These are phyloP conservation scores for Acipenser oxyrinchus DNA, from an alignment of 2,797 vertebrate genomes.

Conservation along the genomic window DNA sequence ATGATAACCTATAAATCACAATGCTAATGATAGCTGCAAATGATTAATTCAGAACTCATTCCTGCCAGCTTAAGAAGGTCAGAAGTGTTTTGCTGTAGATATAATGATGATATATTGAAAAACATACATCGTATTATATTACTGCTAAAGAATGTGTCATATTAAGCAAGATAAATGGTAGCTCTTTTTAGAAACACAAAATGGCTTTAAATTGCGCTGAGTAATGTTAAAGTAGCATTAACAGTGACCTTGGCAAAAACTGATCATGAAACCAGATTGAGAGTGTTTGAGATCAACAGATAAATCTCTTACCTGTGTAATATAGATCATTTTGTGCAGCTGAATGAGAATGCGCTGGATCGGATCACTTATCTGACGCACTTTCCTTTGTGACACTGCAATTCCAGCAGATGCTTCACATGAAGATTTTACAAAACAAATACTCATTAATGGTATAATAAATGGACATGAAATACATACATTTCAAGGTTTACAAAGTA, in stretches of 20 bases:
- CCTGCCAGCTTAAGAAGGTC: constrained; percentile 2
- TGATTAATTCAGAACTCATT: constrained; percentile 1
- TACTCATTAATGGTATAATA: no score
- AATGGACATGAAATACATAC: no score
- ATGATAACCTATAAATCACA: neutral
- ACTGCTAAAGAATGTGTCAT: neutral
- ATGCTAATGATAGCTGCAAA: neutral
- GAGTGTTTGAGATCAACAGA: constrained; percentile 10
- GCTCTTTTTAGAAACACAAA: constrained; percentile 5
- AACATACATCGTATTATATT: neutral
- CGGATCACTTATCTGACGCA: constrained; percentile 80
- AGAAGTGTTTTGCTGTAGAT: neutral
- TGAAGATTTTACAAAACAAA: constrained; percentile 23
- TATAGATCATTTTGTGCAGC: constrained; percentile 84
- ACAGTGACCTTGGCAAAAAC: constrained; percentile 19
- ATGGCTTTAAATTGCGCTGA: neutral
- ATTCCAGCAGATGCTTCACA: constrained; percentile 65
- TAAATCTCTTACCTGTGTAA: constrained; percentile 65
- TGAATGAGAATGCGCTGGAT: constrained; percentile 77
- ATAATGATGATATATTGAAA: constrained; percentile 5
- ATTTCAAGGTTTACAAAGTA: no score
- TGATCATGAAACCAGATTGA: constrained; percentile 21
- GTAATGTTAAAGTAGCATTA: constrained; percentile 1
- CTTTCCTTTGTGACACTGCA: constrained; percentile 77
- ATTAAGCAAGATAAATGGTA: neutral